Evolutionary conservation across 1,140 invertebrate species (phyloP), one percentile per base, ranked within the genome.

Genomic region (Danaus melanippus): DNA sequence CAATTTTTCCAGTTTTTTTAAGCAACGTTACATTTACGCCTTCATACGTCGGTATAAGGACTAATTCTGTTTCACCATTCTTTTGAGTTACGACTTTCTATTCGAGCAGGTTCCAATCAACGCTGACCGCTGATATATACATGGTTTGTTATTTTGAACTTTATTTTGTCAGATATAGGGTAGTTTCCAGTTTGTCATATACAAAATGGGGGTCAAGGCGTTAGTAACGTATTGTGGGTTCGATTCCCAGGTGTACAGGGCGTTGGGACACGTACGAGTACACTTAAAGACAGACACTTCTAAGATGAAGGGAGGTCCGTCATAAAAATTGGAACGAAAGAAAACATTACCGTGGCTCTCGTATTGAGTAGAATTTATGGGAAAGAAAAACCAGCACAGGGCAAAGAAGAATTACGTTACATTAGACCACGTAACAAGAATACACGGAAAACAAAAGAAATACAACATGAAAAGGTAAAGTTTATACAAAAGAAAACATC

Each of bases 181-280:
- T 70, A 47, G 41, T 50, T 43, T 70, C 71, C 71, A 2, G 48
- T n/a, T 11, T 69, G 59, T 48, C 7, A 11, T 42, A 32, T 12
- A 66, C 65, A 42, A 45, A 41, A 62, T 66, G 67, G 68, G 79
- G 81, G 79, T 83, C 78, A 83, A 75, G 64, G 71, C 71, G 76
- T 80, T 75, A 80, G 79, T 69, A 61, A 53, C 66, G 72, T 79
- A 76, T 80, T 79, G 83, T 64, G 76, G 76, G 75, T 86, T 83
- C 69, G 79, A 86, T 84, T 84, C 81, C 80, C 83, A 84, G 83
- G 83, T 86, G 83, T 77, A 68, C 67, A 58, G 68, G 70, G 71
- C 69, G 78, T 74, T 59, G 68, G 58, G 69, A 63, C 77, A 84
- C 79, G 82, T 85, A 77, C 76, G 69, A 48, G 69, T 60, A 79